Evolutionary conservation across 2,113 vertebrate species (phyloP), one percentile per base, ranked within the genome.

Genomic region (Neodon shergylaensis): DNA sequence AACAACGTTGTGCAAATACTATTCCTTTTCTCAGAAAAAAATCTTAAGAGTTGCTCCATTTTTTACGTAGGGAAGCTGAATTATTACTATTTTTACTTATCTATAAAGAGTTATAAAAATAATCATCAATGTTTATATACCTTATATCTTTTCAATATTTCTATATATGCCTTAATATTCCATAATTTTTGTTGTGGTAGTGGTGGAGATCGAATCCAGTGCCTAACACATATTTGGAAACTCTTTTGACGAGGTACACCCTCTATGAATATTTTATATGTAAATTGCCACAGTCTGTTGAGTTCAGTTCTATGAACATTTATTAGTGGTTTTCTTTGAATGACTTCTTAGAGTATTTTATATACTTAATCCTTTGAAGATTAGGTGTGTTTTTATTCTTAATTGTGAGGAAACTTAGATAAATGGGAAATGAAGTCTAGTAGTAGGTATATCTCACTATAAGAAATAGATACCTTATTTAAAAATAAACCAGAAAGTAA

Each of bases 261-360:
- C 16, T 68, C 31, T 33, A 24, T 36, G 10, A 3, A 47, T 61
- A 12, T 82, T 90, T 88, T 94, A 81, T 58, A 85, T 21, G 2
- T 39, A 28, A 3, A 63, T 73, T 94, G 65, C 47, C 90, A 11
- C 36, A 84, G 84, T 78, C 58, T 85, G 0, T 94, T 74, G 58
- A 33, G n/a, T 63, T 94, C 42, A 58, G 16, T 94, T 52, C 21
- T 16, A 85, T 88, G 28, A 22, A n/a, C 42, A 86, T 86, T 92
- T 14, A 65, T 94, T 86, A 92, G 3, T 81, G 14, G 47, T 79
- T 85, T 89, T 49, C 93, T 92, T 42, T 94, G 19, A 68, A 28
- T 86, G 14, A 63, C 92, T 94, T 90, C 26, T 92, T 74, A 94
- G 28, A 36, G 10, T 12, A 39, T 81, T 85, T 68, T 39, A 86